Evolutionary conservation across 2,888 invertebrate genomes (phyloP).

Genomic region (Heteromurus nitidus): DNA sequence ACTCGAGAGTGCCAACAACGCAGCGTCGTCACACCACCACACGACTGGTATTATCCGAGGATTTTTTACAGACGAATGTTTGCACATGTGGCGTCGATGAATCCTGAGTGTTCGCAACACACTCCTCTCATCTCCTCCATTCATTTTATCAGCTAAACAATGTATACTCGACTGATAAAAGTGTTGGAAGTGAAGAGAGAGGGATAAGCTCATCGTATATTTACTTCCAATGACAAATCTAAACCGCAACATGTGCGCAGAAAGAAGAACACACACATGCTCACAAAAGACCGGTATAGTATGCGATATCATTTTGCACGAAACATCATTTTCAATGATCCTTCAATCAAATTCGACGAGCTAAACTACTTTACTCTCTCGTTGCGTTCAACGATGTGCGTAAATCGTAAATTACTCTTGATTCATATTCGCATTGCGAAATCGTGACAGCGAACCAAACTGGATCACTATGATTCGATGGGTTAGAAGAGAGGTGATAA

Average conservation of each 20-base stretch:
- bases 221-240: conserved; percentile 2
- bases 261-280: not conserved
- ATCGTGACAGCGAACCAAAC: not conserved
- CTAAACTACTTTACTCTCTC: not conserved
- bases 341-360: not conserved
- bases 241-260: conserved; percentile 6
- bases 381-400: not conserved
- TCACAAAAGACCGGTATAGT: conserved; percentile 1
- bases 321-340: not conserved
- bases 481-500: no score
- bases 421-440: not conserved
- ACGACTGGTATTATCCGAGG: no score
- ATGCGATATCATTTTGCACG: not conserved
- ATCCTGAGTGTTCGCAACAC: no score
- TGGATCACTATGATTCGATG: not conserved
- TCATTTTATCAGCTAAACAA: not conserved
- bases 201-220: not conserved
- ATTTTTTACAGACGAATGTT: conserved; percentile 62
- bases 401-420: not conserved
- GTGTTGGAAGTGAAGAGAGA: conserved; percentile 8
- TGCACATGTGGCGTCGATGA: conserved; percentile 58
- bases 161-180: not conserved
- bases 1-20: no score
- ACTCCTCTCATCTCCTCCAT: no score
- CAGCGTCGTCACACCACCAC: no score